phyloP scores from a whole-genome alignment of 2,797 vertebrate species.

The Sebastes taczanowskii region DNA sequence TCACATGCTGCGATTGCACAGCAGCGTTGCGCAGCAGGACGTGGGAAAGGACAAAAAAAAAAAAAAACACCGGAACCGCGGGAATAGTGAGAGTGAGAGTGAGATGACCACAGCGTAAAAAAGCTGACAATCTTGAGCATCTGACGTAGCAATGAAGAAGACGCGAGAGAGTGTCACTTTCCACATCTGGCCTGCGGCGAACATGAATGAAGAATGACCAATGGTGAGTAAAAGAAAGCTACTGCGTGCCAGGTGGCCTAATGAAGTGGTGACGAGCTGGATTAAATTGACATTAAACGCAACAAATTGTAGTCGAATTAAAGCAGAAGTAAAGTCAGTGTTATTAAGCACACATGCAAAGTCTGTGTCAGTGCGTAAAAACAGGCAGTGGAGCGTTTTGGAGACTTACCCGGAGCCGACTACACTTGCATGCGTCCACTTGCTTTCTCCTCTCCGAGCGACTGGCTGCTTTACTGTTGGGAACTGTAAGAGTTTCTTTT shows the following conservation, averaged over 20 bases:
- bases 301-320: neutral
- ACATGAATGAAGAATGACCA: slow-evolving; percentile 82
- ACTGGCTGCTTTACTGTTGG: slow-evolving; percentile 14
- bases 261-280: slow-evolving; percentile 45
- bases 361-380: neutral
- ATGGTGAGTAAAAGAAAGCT: slow-evolving; percentile 75
- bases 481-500: neutral
- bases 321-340: neutral
- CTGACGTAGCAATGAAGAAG: slow-evolving; percentile 41
- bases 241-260: neutral
- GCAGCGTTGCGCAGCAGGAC: slow-evolving; percentile 43
- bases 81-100: neutral
- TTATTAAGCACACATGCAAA: neutral
- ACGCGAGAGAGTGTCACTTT: neutral
- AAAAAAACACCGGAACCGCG: neutral
- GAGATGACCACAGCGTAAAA: neutral
- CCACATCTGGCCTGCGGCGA: slow-evolving; percentile 43
- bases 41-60: neutral
- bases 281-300: neutral
- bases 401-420: slow-evolving; percentile 49
- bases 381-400: neutral
- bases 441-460: slow-evolving; percentile 15
- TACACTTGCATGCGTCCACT: slow-evolving; percentile 30
- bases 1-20: slow-evolving; percentile 53
- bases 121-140: neutral